Evolutionary conservation across 2,113 vertebrate species (phyloP).

Genomic region (Barnardius zonarius): DNA sequence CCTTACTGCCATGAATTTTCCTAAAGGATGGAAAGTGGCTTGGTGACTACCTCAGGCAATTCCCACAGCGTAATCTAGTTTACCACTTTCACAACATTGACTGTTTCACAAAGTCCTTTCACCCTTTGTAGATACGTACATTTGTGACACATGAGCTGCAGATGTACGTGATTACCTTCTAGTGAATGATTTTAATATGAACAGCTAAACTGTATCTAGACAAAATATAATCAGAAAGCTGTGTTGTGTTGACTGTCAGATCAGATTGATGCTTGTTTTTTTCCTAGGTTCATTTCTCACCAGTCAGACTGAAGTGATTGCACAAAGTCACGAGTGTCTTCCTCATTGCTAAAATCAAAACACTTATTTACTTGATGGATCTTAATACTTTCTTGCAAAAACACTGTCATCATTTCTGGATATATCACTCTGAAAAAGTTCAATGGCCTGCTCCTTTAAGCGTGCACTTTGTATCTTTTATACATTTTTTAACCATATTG

Average conservation of each 20-base stretch:
- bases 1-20: neutral
- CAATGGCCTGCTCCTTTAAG: neutral
- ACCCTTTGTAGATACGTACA: neutral
- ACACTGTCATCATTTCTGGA: neutral
- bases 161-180: neutral
- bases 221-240: constrained; percentile 16
- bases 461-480: neutral
- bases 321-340: neutral
- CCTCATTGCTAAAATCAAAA: neutral
- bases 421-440: neutral
- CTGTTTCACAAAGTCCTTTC: neutral
- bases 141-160: neutral
- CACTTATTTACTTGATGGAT: constrained; percentile 7
- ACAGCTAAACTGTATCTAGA: neutral
- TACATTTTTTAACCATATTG: neutral
- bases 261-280: neutral
- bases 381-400: neutral
- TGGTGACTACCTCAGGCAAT: neutral
- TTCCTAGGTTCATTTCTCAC: neutral
- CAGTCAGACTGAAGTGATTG: neutral
- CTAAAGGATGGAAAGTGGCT: neutral
- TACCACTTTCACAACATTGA: neutral
- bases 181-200: neutral
- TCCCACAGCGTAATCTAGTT: neutral
- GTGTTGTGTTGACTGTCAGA: neutral